Evolutionary conservation across 2,113 vertebrate genomes (phyloP).

Genomic region (Coryphaenoides rupestris): DNA sequence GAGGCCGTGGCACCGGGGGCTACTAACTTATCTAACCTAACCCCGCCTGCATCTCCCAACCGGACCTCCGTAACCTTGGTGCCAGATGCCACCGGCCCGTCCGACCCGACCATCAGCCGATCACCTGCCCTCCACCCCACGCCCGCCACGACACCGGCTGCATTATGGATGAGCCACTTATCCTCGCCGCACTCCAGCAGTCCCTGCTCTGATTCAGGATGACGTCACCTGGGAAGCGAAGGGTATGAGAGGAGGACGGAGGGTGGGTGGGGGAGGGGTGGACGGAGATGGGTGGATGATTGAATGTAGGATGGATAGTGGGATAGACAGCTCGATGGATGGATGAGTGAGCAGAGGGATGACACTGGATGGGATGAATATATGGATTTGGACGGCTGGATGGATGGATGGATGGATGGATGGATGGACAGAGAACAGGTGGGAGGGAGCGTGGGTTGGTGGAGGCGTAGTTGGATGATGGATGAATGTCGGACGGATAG

Average conservation of each 20-base stretch:
- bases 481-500: neutral
- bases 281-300: neutral
- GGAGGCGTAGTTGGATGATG: too few species aligned
- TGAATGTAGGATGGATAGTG: neutral
- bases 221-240: conserved; percentile 16
- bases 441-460: too few species aligned
- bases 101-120: conserved; percentile 24
- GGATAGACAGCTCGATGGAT: neutral
- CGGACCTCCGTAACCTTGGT: conserved; percentile 35
- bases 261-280: neutral
- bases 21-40: conserved; percentile 48
- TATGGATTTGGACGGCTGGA: too few species aligned
- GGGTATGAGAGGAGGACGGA: neutral
- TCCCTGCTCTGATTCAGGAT: conserved; percentile 19
- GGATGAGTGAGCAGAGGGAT: too few species aligned
- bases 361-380: neutral
- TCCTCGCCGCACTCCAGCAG: conserved; percentile 1
- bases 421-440: neutral
- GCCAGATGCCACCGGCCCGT: conserved; percentile 44
- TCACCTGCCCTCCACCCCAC: too few species aligned
- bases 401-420: neutral
- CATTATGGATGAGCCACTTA: conserved; percentile 56
- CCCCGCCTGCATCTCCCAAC: conserved; percentile 46
- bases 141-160: conserved; percentile 39
- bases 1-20: conserved; percentile 55